Conservation (phyloP, 2,888 invertebrate genomes). For the Ichneumon xanthorius region DNA sequence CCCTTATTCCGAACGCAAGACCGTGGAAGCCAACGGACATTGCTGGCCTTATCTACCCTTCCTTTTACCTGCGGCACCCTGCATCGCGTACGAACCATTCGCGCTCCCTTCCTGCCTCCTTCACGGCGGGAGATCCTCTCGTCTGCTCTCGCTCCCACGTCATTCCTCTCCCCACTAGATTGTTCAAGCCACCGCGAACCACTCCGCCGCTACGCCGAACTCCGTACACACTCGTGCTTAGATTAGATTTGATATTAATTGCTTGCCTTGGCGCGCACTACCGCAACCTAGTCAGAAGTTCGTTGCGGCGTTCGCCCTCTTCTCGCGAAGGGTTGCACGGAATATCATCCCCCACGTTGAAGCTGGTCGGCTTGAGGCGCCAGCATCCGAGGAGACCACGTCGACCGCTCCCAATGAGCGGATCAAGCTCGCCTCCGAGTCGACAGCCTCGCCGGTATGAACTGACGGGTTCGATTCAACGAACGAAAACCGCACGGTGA, state of each 20-base stretch:
- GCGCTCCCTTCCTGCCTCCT: slow-evolving; percentile 23
- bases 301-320: slow-evolving; percentile 35
- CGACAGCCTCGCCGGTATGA: neutral
- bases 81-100: slow-evolving; percentile 8
- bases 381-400: neutral
- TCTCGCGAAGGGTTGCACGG: slow-evolving; percentile 3
- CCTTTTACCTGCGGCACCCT: slow-evolving; percentile 16
- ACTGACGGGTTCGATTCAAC: neutral
- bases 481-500: neutral
- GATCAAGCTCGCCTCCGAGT: neutral
- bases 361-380: slow-evolving; percentile 4
- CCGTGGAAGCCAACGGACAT: neutral
- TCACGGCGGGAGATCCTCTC: slow-evolving; percentile 10
- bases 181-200: slow-evolving; percentile 70
- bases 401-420: neutral
- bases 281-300: slow-evolving; percentile 50
- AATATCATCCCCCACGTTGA: slow-evolving; percentile 10
- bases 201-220: slow-evolving; percentile 68
- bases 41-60: slow-evolving; percentile 10
- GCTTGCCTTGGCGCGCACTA: slow-evolving; percentile 64
- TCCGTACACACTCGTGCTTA: slow-evolving; percentile 71
- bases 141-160: slow-evolving; percentile 65
- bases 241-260: slow-evolving; percentile 77
- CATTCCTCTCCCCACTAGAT: slow-evolving; percentile 62
- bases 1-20: neutral